These are phyloP conservation scores for Endotricha flammealis DNA, from an alignment of 2,888 invertebrate species.

Conservation along the genomic window DNA sequence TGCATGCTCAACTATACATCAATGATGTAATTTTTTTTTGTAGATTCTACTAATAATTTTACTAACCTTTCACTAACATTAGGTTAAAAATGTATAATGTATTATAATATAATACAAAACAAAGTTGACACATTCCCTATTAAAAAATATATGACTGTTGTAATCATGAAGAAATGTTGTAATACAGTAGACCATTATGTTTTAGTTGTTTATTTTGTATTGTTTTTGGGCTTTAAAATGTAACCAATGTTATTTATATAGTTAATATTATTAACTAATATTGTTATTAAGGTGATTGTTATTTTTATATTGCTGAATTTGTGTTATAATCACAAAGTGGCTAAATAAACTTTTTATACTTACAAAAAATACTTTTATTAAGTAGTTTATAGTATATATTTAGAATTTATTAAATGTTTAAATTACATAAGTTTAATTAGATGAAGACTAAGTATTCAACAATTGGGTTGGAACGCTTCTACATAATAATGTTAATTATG, in stretches of 20 bases:
- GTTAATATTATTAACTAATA: conserved; percentile 10
- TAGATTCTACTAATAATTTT: neutral
- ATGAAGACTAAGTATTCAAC: too few species aligned
- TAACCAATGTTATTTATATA: conserved; percentile 24
- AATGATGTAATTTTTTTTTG: too few species aligned
- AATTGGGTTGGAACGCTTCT: too few species aligned
- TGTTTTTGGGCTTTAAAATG: conserved; percentile 24
- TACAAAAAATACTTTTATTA: too few species aligned
- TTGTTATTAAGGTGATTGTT: conserved; percentile 18
- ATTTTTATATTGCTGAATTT: conserved; percentile 11
- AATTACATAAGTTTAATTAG: too few species aligned
- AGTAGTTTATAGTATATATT: too few species aligned
- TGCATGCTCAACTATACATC: too few species aligned
- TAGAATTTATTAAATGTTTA: too few species aligned
- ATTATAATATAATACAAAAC: neutral
- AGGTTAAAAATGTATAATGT: neutral
- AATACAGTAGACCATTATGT: too few species aligned
- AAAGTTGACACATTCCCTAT: conserved; percentile 4
- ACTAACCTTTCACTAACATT: conserved; percentile 5
- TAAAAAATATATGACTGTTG: conserved; percentile 3
- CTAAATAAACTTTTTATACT: conserved; percentile 6
- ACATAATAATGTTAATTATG: too few species aligned
- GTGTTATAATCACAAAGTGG: conserved; percentile 8
- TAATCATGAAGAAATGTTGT: neutral
- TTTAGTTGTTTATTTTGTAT: neutral